Evolutionary conservation across 2,797 vertebrate species (phyloP).

Genomic region (Centropyge bicolor): DNA sequence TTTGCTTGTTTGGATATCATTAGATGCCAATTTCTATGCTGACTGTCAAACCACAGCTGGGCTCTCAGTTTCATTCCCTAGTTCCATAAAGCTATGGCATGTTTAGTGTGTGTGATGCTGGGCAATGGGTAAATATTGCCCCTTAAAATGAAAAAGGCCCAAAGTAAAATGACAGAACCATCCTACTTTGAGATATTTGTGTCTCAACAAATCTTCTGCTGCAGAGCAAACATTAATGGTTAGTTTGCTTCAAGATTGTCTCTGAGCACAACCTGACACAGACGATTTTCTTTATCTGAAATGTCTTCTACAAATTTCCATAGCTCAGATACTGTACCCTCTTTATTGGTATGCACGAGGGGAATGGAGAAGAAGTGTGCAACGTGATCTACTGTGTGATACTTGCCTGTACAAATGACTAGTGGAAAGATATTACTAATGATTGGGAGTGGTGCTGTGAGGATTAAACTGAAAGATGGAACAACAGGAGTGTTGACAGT

Average conservation of each 20-base stretch:
- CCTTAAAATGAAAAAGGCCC: constrained; percentile 9
- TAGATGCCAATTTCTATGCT: constrained; percentile 21
- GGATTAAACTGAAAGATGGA: constrained; percentile 33
- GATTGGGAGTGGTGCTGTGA: neutral
- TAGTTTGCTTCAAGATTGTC: neutral
- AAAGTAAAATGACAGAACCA: constrained; percentile 9
- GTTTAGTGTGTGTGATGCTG: neutral
- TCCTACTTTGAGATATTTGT: constrained; percentile 19
- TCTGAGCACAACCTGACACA: constrained; percentile 10
- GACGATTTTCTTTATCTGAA: neutral
- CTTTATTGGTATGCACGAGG: neutral
- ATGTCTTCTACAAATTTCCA: constrained; percentile 5
- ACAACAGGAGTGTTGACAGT: constrained; percentile 51
- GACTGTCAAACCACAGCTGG: constrained; percentile 8
- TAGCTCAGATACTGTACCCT: neutral
- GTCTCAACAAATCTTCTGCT: constrained; percentile 18
- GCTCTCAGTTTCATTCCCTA: neutral
- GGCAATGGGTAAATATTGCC: neutral
- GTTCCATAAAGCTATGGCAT: neutral
- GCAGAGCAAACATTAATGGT: constrained; percentile 5
- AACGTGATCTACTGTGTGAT: neutral
- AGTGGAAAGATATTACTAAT: neutral
- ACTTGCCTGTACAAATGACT: constrained; percentile 5
- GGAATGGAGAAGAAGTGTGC: neutral
- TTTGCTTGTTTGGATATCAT: constrained; percentile 33